Base-by-base conservation (phyloP, 2,113 vertebrate genomes). In the Anthoscopus minutus region DNA sequence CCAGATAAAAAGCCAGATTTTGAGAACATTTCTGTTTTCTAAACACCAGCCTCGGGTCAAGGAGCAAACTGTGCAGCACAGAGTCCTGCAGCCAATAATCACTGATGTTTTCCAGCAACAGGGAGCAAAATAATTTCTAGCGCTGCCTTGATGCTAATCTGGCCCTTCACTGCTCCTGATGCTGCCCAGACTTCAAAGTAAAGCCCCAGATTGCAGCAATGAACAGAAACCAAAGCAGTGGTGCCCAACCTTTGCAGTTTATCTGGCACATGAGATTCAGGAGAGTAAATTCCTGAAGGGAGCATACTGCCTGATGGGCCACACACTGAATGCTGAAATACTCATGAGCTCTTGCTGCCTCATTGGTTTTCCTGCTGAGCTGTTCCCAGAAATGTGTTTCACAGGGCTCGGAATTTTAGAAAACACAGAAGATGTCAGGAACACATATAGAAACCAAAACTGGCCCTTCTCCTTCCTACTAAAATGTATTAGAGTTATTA, bases 21-120 rank as follows among this genome's bases (percentile, higher is more conserved):
- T 0, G 5, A 37, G 37, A 4, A 2, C 0, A 0, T 3, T 58
- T 58, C 14, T 17, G 37, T 13, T 24, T 48, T 35, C 11, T 21
- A 0, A 67, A 50, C 50, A 38, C 30, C 76, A 4, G 6, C 6
- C 2, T 10, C 1, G 2, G 28, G 60, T 45, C 14, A 7, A 58
- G 70, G 81, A 51, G 8, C n/a, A 7, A 54, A 24, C 40, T 1
- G 19, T 1, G 6, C 57, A 9, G 83, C 33, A 1, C 7, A 2
- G 1, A 10, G 3, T 2, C 15, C 53, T 8, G 38, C 40, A 11
- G 69, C 27, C 23, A 64, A 6, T 2, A 7, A 47, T 4, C 30
- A 9, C 22, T 4, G 21, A 28, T 2, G 12, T 56, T 56, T 48
- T 38, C 85, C 73, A 81, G 13, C 40, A 54, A 28, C 2, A 1